Evolutionary conservation across 2,888 invertebrate species (phyloP), one percentile per base, ranked within the genome.

Genomic region (Mycogona germanica): DNA sequence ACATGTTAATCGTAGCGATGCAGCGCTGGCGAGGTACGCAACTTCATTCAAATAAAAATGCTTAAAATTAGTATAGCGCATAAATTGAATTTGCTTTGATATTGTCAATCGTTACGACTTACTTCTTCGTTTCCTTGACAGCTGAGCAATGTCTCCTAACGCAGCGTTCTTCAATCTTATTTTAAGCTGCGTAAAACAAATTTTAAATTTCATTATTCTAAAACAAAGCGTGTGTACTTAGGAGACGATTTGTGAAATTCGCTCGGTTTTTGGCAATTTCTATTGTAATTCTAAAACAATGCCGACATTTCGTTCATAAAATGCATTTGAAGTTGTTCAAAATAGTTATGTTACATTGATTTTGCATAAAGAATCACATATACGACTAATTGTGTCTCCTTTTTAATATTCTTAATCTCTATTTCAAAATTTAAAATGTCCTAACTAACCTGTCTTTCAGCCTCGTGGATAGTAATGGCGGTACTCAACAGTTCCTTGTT

Each of bases 401-500:
- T 25, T 9, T 19, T 25, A 45, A 6, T 26, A 25, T 25, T 14
- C n/a, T n/a, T n/a, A n/a, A n/a, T n/a, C n/a, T n/a, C n/a, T n/a
- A n/a, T n/a, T n/a, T n/a, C n/a, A n/a, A n/a, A n/a, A 26, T 25
- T 45, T 17, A 6, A 29, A 17, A 21, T 12, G 28, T 30, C 3
- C 12, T 23, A 28, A 37, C 48, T 21, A 19, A 49, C 49, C 38
- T 35, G 37, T 28, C 23, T 49, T 35, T 49, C 28, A 3, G 49
- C 49, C 14, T 49, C 49, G 25, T 49, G 25, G 7, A 49, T 49
- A 23, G 26, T 49, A 25, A 35, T n/a, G 14, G 23, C 23, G 26
- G 25, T 28, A 6, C 49, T 28, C 12, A 49, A 21, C 38, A 49
- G 37, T 49, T 49, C 49, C 35, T 21, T 49, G 21, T 38, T 21